Base-by-base conservation (phyloP, 2,888 invertebrate species). In the Platycheirus albimanus region DNA sequence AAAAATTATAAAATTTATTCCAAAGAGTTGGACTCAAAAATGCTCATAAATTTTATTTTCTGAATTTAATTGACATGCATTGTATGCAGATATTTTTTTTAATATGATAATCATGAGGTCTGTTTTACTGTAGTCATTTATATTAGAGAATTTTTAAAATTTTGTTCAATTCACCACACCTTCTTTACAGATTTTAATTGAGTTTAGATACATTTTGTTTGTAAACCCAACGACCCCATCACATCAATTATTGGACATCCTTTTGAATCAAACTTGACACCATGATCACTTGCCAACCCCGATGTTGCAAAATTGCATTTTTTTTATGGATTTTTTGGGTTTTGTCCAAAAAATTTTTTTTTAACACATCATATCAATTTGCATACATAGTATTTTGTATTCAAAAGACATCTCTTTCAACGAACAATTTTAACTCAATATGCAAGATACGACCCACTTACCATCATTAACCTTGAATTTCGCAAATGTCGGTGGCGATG, bases 401-500 rank as follows among this genome's bases (percentile, higher is more conserved):
- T 3, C 56, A 58, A 6, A 24, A 41, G 41, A 58, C 19, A 24
- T 36, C 10, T 24, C 54, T 38, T 54, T 3, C 4, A 19, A 36
- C n/a, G n/a, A n/a, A n/a, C n/a, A n/a, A 24, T 20, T 56, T 24
- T 5, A 38, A 38, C 5, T 56, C 38, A 56, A 24, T 38, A 24
- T 41, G 58, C 24, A 24, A 24, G 24, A 6, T 24, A 24, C 58
- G 41, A 58, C 41, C 58, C 41, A 58, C 41, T 41, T 41, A 58
- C 0, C 28, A 24, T 28, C 24, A 58, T 3, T 41, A 58, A 24
- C 58, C 58, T 58, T 58, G 41, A 58, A 41, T 15, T 11, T 24
- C 13, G 38, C 11, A 28, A 24, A 15, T 24, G 10, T 41, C 24
- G 11, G 20, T 41, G 38, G 13, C 13, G 13, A 11, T 36, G 13